phyloP scores from a whole-genome alignment of 2,113 vertebrate genomes.

The Engraulis encrasicolus region DNA sequence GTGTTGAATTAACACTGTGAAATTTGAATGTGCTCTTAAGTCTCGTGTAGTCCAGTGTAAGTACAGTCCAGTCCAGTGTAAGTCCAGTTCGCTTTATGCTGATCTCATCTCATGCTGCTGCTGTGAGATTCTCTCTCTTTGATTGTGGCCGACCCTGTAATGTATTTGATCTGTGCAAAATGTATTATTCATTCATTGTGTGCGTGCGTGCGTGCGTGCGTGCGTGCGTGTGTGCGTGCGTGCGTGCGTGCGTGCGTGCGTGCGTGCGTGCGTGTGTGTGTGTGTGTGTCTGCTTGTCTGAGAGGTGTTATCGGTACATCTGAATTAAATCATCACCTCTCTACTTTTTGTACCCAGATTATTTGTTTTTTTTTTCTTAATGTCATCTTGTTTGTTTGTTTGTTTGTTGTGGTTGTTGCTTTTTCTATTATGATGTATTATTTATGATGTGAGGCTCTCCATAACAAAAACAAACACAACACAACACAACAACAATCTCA shows the following conservation, averaged over 20 bases:
- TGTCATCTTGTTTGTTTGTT: too few species aligned
- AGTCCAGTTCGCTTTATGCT: neutral
- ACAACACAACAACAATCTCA: neutral
- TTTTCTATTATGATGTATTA: slow-evolving; percentile 3
- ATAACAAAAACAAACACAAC: slow-evolving; percentile 32
- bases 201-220: too few species aligned
- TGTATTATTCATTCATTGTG: slow-evolving; percentile 24
- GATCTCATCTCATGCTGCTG: slow-evolving; percentile 1
- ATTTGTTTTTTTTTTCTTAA: slow-evolving; percentile 24
- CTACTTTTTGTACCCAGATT: neutral
- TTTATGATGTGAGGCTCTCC: slow-evolving; percentile 18
- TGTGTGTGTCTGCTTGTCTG: slow-evolving; percentile 6
- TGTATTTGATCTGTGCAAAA: slow-evolving; percentile 62
- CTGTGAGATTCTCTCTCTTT: slow-evolving; percentile 46
- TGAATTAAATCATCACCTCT: neutral
- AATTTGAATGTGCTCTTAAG: too few species aligned
- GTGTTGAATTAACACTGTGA: too few species aligned
- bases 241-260: slow-evolving; percentile 43
- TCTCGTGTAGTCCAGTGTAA: too few species aligned
- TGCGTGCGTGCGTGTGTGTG: neutral
- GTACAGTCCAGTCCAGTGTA: neutral
- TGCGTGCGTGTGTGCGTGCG: neutral
- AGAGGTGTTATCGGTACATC: slow-evolving; percentile 26
- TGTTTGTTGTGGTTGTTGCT: slow-evolving; percentile 7
- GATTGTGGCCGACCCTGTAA: slow-evolving; percentile 64